phyloP scores from a whole-genome alignment of 2,888 invertebrate species.

The Candidula unifasciata region DNA sequence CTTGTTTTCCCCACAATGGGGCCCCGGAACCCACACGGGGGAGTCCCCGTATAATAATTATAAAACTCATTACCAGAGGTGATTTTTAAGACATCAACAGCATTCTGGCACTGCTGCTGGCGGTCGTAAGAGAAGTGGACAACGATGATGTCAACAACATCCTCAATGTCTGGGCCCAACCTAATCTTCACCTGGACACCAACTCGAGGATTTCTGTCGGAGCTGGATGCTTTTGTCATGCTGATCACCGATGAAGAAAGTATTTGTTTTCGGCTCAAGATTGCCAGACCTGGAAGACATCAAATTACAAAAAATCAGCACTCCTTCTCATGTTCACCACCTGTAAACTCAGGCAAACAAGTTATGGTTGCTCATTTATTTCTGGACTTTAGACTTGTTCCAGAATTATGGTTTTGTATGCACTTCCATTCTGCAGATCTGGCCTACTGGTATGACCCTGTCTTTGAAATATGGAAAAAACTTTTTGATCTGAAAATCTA shows the following conservation, averaged over 20 bases:
- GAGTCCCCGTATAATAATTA: too few species aligned
- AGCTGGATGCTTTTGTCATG: conserved; percentile 52
- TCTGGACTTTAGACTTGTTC: too few species aligned
- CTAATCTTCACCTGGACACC: conserved; percentile 62
- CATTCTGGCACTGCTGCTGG: conserved; percentile 72
- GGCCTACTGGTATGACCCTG: too few species aligned
- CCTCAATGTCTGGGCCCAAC: conserved; percentile 39
- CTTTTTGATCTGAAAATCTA: too few species aligned
- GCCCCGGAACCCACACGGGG: too few species aligned
- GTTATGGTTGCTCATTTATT: too few species aligned
- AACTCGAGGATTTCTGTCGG: conserved; percentile 68
- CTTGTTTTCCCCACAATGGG: too few species aligned
- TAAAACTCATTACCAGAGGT: conserved; percentile 60
- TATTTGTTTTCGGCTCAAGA: conserved; percentile 68
- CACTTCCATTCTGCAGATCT: too few species aligned
- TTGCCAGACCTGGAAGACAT: conserved; percentile 65
- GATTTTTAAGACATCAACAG: conserved; percentile 62
- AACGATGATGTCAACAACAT: conserved; percentile 52
- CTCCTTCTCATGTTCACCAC: too few species aligned
- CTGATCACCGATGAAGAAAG: conserved; percentile 55
- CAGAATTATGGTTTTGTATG: too few species aligned
- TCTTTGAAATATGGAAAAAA: too few species aligned
- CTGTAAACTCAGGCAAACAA: too few species aligned
- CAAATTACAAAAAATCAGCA: background rate
- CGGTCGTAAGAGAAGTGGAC: conserved; percentile 73